Conservation (phyloP, 2,797 vertebrate species). For the Perodicticus potto region DNA sequence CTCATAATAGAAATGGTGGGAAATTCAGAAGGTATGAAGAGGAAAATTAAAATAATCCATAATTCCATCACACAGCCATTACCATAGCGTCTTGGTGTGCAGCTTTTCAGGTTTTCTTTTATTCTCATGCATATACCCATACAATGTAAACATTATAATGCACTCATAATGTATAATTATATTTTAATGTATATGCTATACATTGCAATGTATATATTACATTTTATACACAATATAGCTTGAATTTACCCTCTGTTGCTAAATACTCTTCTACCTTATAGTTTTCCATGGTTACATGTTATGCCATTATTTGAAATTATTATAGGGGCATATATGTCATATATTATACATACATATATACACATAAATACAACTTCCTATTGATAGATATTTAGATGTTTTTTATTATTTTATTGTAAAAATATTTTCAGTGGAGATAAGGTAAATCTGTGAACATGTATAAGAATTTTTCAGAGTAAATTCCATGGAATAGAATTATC, state of each 20-base stretch:
- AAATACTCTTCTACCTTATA: neutral
- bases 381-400: neutral
- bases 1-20: neutral
- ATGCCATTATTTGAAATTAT: constrained; percentile 9
- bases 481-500: constrained; percentile 13
- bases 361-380: neutral
- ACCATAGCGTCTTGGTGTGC: neutral
- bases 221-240: neutral
- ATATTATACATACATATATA: neutral
- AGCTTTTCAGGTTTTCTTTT: constrained; percentile 6
- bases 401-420: neutral
- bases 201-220: neutral
- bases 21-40: neutral
- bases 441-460: neutral
- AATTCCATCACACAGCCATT: neutral
- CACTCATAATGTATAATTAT: neutral
- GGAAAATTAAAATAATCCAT: neutral
- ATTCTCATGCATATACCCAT: neutral
- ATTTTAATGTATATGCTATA: neutral
- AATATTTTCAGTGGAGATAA: neutral
- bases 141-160: neutral
- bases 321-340: neutral
- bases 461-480: constrained; percentile 4
- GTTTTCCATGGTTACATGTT: neutral
- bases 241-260: neutral